Evolutionary conservation across 2,113 vertebrate species (phyloP), one percentile per base, ranked within the genome.

Genomic region (Rhea americana): DNA sequence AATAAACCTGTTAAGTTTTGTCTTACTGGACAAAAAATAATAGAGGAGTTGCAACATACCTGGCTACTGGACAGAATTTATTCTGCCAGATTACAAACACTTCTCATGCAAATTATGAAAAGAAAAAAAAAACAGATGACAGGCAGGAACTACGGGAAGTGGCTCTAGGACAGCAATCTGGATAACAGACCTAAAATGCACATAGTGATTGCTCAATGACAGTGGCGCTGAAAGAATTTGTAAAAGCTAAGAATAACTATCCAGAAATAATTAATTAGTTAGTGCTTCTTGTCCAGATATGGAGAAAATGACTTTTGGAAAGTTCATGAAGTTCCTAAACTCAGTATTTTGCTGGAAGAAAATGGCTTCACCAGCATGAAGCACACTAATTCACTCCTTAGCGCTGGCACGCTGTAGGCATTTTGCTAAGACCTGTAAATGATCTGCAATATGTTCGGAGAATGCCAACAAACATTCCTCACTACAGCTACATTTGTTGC

Each of bases 391-490:
- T 90, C 62, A 55, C 21, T 82, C 71, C 17, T 51, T 14, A 37
- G 35, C 59, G 22, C 85, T 94, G 74, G 41, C 47, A 2, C 63
- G 15, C 56, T 5, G 85, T 32, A 76, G 43, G 87, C 61, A 93
- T 85, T 95, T 94, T 76, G 55, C 77, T 93, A 87, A 96, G 89
- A 91, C 80, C 28, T 88, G 83, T 90, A 93, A 97, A 89, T 59
- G 90, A 89, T 90, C 68, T 90, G 83, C 82, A 93, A 39, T 41
- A 63, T 73, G 45, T 81, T 93, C 88, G 72, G 55, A 19, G 85
- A 82, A 90, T 61, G 84, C 93, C 75, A 91, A n/a, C 37, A 95
- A 93, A 50, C 5, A 45, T 88, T 89, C 30, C 58, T 79, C 10
- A 10, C 37, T 94, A 37, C 32, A 71, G 18, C 53, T 87, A 53